Base-by-base conservation (phyloP, 2,797 vertebrate species). In the Microhierax caerulescens region DNA sequence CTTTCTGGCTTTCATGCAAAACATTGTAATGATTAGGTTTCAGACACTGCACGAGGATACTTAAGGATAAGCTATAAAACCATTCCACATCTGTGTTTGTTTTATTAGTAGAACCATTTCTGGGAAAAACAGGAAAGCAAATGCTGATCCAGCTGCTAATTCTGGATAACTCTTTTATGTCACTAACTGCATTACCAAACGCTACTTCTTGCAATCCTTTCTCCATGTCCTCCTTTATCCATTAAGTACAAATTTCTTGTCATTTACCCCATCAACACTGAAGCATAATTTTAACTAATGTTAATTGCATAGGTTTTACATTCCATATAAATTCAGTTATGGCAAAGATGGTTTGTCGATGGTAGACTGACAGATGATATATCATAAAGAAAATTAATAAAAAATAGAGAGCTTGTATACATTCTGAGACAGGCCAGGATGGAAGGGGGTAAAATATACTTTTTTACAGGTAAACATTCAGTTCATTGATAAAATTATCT, bases 1-100 rank as follows among this genome's bases (percentile, higher is more conserved):
- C 94, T 94, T 96, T 96, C 84, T 95, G 84, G 75, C 78, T 95
- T 92, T 77, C 94, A 92, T 80, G 92, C 88, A 85, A 93, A 96
- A 94, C 78, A 70, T 51, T 76, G 92, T 76, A 85, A 89, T 91
- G 94, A 95, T 94, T 85, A 85, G 88, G 86, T 64, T 96, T 92
- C 91, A 96, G 92, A 87, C 72, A 37, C 86, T 89, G 56, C 70
- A 88, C 0, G 2, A 77, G 74, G 81, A 91, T 89, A 74, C 91
- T 95, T 84, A 91, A 93, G 81, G 84, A 96, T 94, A 87, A 90
- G 78, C 89, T 95, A 54, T 68, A 96, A 95, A 96, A 88, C 81
- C 68, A 87, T 85, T 92, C 86, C 88, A 94, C 95, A 92, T 94
- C 92, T 96, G 85, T 67, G 80, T 85, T 87, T 87, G 67, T 51